These are phyloP conservation scores for Pantherophis vulpinus DNA, from an alignment of 2,797 vertebrate genomes.

Conservation along the genomic window DNA sequence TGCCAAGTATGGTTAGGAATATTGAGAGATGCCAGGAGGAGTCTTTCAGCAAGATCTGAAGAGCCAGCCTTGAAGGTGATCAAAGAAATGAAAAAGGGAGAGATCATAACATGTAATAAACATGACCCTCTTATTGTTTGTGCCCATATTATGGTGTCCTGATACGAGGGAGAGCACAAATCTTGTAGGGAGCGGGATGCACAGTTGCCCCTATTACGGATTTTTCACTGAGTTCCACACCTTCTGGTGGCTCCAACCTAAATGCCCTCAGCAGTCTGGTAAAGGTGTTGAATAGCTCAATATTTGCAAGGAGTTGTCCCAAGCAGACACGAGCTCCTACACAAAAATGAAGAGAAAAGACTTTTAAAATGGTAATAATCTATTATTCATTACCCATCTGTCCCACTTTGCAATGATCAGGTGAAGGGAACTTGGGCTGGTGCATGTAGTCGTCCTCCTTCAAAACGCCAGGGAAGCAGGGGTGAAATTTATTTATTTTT, in stretches of 20 bases:
- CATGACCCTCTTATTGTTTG: not conserved
- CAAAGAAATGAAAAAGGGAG: not conserved
- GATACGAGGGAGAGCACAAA: not conserved
- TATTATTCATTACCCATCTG: not conserved
- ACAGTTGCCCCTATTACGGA: accelerated
- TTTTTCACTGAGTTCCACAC: not conserved
- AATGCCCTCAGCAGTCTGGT: not conserved
- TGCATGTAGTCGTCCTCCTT: not conserved
- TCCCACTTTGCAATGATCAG: not conserved
- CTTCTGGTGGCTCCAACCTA: not conserved
- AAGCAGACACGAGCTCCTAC: not conserved
- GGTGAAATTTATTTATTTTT: too few species aligned
- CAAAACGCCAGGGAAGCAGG: not conserved
- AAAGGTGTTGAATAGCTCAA: not conserved
- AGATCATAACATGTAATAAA: not conserved
- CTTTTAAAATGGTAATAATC: too few species aligned
- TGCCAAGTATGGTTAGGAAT: not conserved
- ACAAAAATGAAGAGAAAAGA: not conserved
- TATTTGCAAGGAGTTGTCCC: not conserved
- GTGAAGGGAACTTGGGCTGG: not conserved
- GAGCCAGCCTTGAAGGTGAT: not conserved
- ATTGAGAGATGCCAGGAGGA: not conserved
- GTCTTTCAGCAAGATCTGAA: not conserved
- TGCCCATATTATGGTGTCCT: not conserved
- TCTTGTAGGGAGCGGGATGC: not conserved